These are phyloP conservation scores for Hydrophis major DNA, from an alignment of 2,797 vertebrate species.

Conservation along the genomic window DNA sequence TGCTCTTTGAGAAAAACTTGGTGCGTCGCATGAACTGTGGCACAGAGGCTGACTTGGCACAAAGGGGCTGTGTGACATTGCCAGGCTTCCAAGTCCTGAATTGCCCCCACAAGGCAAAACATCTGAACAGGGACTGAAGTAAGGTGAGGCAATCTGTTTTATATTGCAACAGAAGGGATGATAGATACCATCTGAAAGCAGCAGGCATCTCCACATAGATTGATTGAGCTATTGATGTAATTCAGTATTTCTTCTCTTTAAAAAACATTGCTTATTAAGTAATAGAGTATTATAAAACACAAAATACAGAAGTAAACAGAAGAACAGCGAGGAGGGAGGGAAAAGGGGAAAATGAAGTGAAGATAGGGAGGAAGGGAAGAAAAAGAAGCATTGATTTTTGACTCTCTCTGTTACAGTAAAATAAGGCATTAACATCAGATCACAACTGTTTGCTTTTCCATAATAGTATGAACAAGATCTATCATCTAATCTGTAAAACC, in stretches of 20 bases:
- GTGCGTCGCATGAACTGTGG: conserved; percentile 81
- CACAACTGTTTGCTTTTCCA: too few relatives aligned
- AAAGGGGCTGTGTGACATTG: conserved; percentile 71
- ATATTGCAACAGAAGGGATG: background rate
- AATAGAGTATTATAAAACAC: background rate
- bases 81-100: conserved; percentile 72
- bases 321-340: background rate
- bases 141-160: background rate
- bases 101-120: conserved; percentile 55
- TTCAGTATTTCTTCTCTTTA: background rate
- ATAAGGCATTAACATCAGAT: background rate
- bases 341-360: background rate
- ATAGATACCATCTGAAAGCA: background rate
- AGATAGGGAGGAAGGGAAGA: too few relatives aligned
- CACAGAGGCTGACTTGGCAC: conserved; percentile 70
- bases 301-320: background rate
- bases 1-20: conserved; percentile 82
- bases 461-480: too few relatives aligned
- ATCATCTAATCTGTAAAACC: too few relatives aligned
- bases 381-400: background rate
- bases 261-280: background rate
- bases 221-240: background rate
- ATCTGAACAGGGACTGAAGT: background rate
- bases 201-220: background rate
- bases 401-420: background rate